Percentiles rank a stretch among this genome's conserved stretches.
phyloP scores from a whole-genome alignment of 1,140 invertebrate species.

The Zaprionus ornatus region DNA sequence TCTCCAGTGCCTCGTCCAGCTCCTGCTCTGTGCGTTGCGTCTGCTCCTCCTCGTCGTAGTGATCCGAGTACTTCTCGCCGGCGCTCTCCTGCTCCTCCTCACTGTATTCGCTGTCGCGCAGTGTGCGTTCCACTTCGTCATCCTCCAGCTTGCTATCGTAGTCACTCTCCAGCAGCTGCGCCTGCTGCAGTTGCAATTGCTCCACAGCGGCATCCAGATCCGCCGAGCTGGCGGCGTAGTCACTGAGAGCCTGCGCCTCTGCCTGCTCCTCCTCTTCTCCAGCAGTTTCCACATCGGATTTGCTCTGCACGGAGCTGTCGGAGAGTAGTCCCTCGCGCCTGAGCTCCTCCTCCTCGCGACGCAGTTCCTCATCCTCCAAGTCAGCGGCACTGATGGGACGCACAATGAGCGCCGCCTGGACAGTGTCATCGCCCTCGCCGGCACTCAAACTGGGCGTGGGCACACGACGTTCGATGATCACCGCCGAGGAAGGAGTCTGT shows the following conservation, averaged over 20 bases:
- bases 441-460: conserved; percentile 85
- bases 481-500: conserved; percentile 86
- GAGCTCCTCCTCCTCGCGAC: conserved; percentile 73
- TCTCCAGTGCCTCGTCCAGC: conserved; percentile 65
- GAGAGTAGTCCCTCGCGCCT: conserved; percentile 74
- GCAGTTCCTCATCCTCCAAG: conserved; percentile 68
- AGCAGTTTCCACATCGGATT: conserved; percentile 80
- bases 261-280: conserved; percentile 60
- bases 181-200: conserved; percentile 53
- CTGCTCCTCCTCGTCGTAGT: conserved; percentile 49
- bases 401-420: conserved; percentile 86
- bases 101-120: conserved; percentile 70
- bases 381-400: conserved; percentile 83
- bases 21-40: conserved; percentile 54
- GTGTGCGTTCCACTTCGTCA: conserved; percentile 70
- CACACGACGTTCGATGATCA: conserved; percentile 86
- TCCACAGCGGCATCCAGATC: conserved; percentile 73
- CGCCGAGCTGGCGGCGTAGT: conserved; percentile 69
- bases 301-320: conserved; percentile 84
- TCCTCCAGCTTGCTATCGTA: conserved; percentile 71
- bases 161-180: conserved; percentile 67
- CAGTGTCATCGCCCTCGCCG: conserved; percentile 82
- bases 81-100: conserved; percentile 65
- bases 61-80: conserved; percentile 55
- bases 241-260: conserved; percentile 51